Evolutionary conservation across 2,888 invertebrate species (phyloP), one percentile per base, ranked within the genome.

Genomic region (Lamproptera curius): DNA sequence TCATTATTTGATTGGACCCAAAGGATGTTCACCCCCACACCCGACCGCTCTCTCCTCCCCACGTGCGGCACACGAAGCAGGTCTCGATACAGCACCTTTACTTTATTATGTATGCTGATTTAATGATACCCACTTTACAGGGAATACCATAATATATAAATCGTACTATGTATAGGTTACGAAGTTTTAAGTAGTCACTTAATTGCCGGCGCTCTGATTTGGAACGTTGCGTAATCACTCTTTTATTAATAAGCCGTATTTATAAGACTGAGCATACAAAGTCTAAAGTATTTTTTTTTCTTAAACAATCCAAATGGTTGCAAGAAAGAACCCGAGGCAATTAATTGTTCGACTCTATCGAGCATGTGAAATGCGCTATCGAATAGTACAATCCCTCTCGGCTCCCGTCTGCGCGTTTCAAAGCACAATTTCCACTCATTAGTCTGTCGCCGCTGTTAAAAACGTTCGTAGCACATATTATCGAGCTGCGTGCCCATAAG

Each of bases 1-100:
- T 49, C 43, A 49, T 49, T 55, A 53, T 55, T 51, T 48, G 46
- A 51, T 52, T 44, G n/a, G n/a, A n/a, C n/a, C n/a, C n/a, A n/a
- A n/a, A n/a, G n/a, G n/a, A n/a, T n/a, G 36, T 40, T 17, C 39
- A 44, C 34, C 15, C 41, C 20, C 31, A 44, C 45, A 43, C 44
- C 34, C 41, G 34, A 23, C 15, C 36, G 16, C 20, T n/a, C 16
- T 13, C 10, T 5, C 48, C 33, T 28, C n/a, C 35, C 10, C 20
- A 20, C 20, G 3, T 20, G 20, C 20, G n/a, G n/a, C n/a, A n/a
- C n/a, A n/a, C n/a, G n/a, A n/a, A n/a, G n/a, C n/a, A n/a, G n/a
- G n/a, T n/a, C n/a, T n/a, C n/a, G n/a, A n/a, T n/a, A n/a, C n/a
- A n/a, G n/a, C n/a, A n/a, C n/a, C n/a, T n/a, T n/a, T n/a, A n/a